These are phyloP conservation scores for Eulimnadia texana DNA, from an alignment of 1,140 invertebrate species.

Conservation along the genomic window DNA sequence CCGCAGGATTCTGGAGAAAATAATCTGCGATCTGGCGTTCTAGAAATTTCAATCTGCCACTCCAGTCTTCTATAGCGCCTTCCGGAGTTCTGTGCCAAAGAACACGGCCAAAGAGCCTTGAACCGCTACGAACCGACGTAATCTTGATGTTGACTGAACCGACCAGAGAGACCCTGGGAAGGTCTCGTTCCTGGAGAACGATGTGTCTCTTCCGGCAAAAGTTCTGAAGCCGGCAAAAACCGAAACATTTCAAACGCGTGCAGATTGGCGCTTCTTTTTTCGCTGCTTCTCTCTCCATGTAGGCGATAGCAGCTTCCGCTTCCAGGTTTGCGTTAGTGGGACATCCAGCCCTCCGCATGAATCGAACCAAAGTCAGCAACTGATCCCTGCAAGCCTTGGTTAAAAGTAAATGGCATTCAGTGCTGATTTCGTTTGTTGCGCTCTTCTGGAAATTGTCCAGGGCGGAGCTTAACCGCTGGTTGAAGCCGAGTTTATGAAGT, in stretches of 20 bases:
- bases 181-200: neutral
- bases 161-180: neutral
- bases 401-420: neutral
- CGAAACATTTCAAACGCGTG: neutral
- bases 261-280: neutral
- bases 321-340: neutral
- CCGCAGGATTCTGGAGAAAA: neutral
- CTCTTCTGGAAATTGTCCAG: constrained; percentile 3
- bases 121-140: neutral
- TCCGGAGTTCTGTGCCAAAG: neutral
- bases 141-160: neutral
- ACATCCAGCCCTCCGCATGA: neutral
- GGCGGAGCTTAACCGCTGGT: neutral
- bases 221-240: neutral
- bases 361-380: neutral
- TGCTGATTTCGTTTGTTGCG: neutral
- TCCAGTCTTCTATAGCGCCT: neutral
- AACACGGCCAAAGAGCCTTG: neutral
- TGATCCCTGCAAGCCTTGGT: neutral
- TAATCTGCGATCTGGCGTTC: neutral
- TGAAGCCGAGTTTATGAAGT: neutral
- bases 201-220: neutral
- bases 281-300: neutral
- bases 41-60: neutral
- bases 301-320: constrained; percentile 1